phyloP scores from a whole-genome alignment of 2,113 vertebrate species.

The Channa argus region DNA sequence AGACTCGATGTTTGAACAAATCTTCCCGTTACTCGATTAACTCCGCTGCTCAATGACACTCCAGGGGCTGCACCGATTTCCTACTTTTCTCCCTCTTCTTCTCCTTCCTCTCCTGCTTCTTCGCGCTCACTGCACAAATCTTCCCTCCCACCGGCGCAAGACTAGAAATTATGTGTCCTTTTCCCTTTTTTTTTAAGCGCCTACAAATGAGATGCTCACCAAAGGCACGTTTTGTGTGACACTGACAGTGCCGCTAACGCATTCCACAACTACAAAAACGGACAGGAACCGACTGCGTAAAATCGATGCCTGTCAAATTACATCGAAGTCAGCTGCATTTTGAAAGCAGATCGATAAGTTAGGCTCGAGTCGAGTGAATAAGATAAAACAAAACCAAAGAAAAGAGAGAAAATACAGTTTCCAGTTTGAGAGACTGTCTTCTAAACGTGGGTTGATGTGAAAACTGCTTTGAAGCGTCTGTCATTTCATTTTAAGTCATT shows the following conservation, averaged over 20 bases:
- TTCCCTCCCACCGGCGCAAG: slow-evolving; percentile 54
- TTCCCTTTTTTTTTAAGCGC: neutral
- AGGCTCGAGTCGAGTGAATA: neutral
- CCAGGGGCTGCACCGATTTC: slow-evolving; percentile 56
- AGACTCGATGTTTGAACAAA: slow-evolving; percentile 37
- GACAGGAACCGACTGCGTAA: slow-evolving; percentile 21
- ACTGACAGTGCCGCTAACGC: slow-evolving; percentile 26
- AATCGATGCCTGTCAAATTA: slow-evolving; percentile 40
- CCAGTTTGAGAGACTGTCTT: neutral
- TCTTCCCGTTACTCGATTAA: slow-evolving; percentile 38
- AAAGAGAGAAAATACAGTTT: neutral
- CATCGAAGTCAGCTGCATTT: slow-evolving; percentile 26
- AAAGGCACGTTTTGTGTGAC: slow-evolving; percentile 18
- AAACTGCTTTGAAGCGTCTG: slow-evolving; percentile 4
- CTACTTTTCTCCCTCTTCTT: slow-evolving; percentile 42
- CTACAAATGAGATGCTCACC: slow-evolving; percentile 20
- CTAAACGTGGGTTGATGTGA: neutral
- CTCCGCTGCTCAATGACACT: slow-evolving; percentile 58
- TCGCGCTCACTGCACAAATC: slow-evolving; percentile 48
- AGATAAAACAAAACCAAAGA: neutral
- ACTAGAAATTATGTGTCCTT: slow-evolving; percentile 13
- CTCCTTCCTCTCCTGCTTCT: slow-evolving; percentile 38
- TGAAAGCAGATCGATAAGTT: slow-evolving; percentile 29
- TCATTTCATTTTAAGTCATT: neutral
- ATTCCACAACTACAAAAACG: slow-evolving; percentile 27